Evolutionary conservation across 2,888 invertebrate genomes (phyloP).

Genomic region (Heliconius sara): DNA sequence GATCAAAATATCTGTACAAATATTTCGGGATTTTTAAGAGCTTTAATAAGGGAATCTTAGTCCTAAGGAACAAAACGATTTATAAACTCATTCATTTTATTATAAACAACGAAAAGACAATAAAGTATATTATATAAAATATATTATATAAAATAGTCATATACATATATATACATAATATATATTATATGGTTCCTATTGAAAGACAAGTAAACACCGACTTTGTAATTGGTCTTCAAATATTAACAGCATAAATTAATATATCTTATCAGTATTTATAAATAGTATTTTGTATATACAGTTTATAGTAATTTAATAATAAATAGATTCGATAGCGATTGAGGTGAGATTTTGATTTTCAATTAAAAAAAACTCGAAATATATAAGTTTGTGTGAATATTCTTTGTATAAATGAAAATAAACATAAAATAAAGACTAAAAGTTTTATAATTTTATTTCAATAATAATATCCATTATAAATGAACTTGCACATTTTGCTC

Average conservation of each 20-base stretch:
- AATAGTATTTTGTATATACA: constrained; percentile 1
- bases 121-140: constrained; percentile 41
- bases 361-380: constrained; percentile 10
- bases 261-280: constrained; percentile 14
- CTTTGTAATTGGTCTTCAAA: constrained; percentile 11
- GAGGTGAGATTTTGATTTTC: not conserved
- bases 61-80: not conserved
- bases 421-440: constrained; percentile 30
- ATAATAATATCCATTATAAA: constrained; percentile 47
- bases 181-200: constrained; percentile 34
- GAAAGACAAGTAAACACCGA: constrained; percentile 11
- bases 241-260: constrained; percentile 2
- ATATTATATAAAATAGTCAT: constrained; percentile 32
- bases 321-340: not conserved
- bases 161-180: constrained; percentile 17
- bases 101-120: constrained; percentile 46
- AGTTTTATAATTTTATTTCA: constrained; percentile 41
- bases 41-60: not conserved
- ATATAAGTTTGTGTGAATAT: constrained; percentile 17
- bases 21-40: not conserved
- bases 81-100: constrained; percentile 42
- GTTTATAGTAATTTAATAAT: not conserved
- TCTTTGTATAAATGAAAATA: constrained; percentile 34
- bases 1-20: not conserved
- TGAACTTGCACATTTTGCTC: constrained; percentile 49